These are phyloP conservation scores for Thunnus maccoyii DNA, from an alignment of 2,113 vertebrate species.

Conservation along the genomic window DNA sequence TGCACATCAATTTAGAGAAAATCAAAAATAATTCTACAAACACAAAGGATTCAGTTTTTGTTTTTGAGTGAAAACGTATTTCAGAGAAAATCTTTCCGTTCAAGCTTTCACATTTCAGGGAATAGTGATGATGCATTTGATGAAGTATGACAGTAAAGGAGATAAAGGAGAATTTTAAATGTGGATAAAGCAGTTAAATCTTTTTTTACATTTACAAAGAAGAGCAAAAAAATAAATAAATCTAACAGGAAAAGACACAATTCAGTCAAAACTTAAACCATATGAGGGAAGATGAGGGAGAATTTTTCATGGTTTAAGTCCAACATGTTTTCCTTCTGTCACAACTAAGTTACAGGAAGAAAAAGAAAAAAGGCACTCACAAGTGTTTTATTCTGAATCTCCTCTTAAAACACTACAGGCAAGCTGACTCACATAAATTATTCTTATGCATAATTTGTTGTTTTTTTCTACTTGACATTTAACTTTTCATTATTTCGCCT, in stretches of 20 bases:
- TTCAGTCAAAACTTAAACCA: neutral
- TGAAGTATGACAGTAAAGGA: neutral
- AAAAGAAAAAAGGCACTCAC: neutral
- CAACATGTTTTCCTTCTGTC: neutral
- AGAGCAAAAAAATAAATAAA: neutral
- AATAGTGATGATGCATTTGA: neutral
- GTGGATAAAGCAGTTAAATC: neutral
- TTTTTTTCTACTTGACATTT: too few relatives aligned
- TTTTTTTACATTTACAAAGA: too few relatives aligned
- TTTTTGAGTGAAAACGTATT: neutral
- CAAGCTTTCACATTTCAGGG: neutral
- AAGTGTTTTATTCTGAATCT: neutral
- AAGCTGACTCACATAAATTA: too few relatives aligned
- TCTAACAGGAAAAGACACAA: neutral
- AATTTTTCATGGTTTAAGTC: neutral
- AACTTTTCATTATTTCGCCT: too few relatives aligned
- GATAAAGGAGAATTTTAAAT: slow-evolving; percentile 14
- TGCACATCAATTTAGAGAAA: neutral
- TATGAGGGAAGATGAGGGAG: neutral
- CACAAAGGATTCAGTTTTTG: neutral
- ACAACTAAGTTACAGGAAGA: neutral
- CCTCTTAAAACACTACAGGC: neutral
- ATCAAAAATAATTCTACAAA: neutral
- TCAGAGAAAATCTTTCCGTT: neutral
- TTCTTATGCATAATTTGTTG: too few relatives aligned